Evolutionary conservation across 2,888 invertebrate genomes (phyloP).

Genomic region (Nemapogon koenigi): DNA sequence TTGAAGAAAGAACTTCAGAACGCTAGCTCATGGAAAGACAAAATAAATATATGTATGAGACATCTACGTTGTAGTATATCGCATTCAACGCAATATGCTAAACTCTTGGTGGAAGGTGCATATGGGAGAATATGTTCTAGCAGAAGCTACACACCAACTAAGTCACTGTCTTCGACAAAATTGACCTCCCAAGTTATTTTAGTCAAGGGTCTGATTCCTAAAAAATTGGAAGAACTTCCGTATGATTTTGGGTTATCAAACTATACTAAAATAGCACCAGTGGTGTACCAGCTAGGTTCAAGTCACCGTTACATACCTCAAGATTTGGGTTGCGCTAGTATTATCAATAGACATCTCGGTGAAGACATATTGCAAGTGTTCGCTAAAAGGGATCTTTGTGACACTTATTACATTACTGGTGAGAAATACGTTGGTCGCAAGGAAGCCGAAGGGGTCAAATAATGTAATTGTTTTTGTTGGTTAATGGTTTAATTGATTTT

Average conservation of each 20-base stretch:
- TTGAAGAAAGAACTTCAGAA: conserved; percentile 12
- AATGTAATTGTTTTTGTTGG: too few relatives aligned
- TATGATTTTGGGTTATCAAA: conserved; percentile 17
- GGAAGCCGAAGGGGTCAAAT: too few relatives aligned
- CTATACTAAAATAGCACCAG: conserved; percentile 22
- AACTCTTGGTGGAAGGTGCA: conserved; percentile 25
- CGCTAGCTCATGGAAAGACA: conserved; percentile 21
- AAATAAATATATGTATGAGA: conserved; percentile 22
- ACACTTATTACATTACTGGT: conserved; percentile 22
- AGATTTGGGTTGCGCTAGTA: conserved; percentile 25
- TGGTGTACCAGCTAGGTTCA: conserved; percentile 22
- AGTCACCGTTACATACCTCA: conserved; percentile 19
- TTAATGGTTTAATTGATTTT: too few relatives aligned
- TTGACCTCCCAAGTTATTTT: conserved; percentile 26
- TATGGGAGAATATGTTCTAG: conserved; percentile 19
- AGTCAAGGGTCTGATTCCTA: conserved; percentile 18
- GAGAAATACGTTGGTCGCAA: conserved; percentile 16
- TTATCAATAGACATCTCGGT: conserved; percentile 29
- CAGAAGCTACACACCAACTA: conserved; percentile 17
- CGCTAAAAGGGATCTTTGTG: conserved; percentile 28
- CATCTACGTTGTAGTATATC: conserved; percentile 22
- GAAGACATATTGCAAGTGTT: conserved; percentile 23
- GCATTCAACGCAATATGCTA: conserved; percentile 29
- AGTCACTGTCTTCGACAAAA: conserved; percentile 10
- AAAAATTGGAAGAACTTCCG: background rate